Evolutionary conservation across 2,888 invertebrate species (phyloP).

Genomic region (Frankliniella fusca): DNA sequence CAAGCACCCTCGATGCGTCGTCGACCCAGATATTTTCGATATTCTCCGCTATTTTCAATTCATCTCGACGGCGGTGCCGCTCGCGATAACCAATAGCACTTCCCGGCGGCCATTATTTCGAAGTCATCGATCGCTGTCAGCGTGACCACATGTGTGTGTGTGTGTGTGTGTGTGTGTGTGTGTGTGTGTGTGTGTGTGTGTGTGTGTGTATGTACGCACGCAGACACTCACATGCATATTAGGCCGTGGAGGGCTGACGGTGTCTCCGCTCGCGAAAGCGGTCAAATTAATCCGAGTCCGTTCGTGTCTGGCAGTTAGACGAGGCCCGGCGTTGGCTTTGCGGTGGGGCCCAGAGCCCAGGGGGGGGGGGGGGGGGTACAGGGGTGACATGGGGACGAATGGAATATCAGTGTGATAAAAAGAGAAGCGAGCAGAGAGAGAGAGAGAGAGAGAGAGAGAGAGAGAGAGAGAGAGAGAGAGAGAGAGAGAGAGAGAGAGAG

Average conservation of each 20-base stretch:
- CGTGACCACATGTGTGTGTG: background rate
- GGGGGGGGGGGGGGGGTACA: too few species aligned
- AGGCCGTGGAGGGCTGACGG: background rate
- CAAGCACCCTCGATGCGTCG: too few species aligned
- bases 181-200: background rate
- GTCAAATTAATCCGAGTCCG: background rate
- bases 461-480: too few species aligned
- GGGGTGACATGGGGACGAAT: too few species aligned
- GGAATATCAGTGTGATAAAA: too few species aligned
- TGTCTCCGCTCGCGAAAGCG: background rate
- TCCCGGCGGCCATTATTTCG: background rate
- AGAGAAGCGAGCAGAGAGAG: too few species aligned
- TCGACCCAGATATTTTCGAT: background rate
- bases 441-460: too few species aligned
- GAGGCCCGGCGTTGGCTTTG: background rate
- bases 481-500: too few species aligned
- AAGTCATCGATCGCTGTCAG: background rate
- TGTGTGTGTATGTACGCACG: background rate
- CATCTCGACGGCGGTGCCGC: background rate
- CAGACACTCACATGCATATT: background rate
- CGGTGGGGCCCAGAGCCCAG: too few species aligned
- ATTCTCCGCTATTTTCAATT: background rate
- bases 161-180: background rate
- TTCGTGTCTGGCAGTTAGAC: background rate
- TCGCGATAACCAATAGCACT: background rate